These are phyloP conservation scores for Charadrius vociferus DNA, from an alignment of 2,113 vertebrate genomes.

Conservation along the genomic window DNA sequence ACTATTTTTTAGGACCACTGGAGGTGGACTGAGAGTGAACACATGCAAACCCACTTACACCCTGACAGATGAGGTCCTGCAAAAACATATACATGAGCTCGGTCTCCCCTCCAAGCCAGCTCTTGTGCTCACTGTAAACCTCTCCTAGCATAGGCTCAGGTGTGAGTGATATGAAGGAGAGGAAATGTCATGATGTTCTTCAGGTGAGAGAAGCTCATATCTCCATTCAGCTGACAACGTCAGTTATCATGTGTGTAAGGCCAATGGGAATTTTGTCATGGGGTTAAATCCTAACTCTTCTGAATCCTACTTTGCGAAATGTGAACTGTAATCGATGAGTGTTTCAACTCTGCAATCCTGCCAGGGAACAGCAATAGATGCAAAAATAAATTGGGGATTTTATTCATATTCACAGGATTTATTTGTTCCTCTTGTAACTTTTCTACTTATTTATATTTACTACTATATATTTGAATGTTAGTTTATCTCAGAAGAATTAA, in stretches of 20 bases:
- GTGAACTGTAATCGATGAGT: background rate
- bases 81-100: background rate
- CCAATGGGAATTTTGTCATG: background rate
- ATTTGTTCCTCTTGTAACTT: background rate
- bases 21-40: rapidly evolving
- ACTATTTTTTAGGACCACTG: background rate
- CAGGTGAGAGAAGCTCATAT: background rate
- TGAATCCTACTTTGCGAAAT: background rate
- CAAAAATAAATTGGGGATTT: background rate
- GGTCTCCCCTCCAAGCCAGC: background rate
- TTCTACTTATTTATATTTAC: background rate
- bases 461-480: background rate
- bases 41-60: rapidly evolving
- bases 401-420: background rate
- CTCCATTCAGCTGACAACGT: background rate
- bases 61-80: background rate
- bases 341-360: background rate
- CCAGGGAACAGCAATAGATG: background rate
- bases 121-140: background rate
- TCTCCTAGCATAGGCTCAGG: background rate
- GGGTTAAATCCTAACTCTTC: background rate
- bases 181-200: background rate
- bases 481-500: background rate
- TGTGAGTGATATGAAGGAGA: background rate
- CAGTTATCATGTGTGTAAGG: background rate